Conservation (phyloP, 2,797 vertebrate genomes). For the Rhinogobio ventralis region DNA sequence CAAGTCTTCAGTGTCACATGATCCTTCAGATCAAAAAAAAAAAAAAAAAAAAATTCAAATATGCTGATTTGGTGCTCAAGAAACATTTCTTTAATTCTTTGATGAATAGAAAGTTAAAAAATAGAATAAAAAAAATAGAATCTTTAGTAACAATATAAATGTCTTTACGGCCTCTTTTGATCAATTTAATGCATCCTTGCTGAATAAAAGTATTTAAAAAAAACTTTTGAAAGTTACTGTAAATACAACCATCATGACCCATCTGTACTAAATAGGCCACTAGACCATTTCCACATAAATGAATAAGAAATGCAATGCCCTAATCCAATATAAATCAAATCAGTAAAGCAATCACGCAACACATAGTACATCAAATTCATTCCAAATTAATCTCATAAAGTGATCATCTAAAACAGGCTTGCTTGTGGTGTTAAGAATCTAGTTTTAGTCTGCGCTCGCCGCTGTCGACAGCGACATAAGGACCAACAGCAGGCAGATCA, state of each 20-base stretch:
- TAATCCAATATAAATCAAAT: constrained; percentile 30
- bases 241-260: not conserved
- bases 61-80: not conserved
- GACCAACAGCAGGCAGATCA: constrained; percentile 50
- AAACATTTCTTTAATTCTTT: not conserved
- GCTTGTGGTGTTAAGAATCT: constrained; percentile 16
- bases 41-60: not conserved
- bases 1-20: not conserved
- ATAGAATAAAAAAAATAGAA: not conserved
- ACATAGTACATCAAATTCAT: constrained; percentile 1
- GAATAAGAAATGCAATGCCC: not conserved
- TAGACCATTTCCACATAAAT: not conserved
- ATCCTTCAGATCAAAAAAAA: too few species aligned
- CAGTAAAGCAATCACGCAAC: constrained; percentile 5
- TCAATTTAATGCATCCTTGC: not conserved
- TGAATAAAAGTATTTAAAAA: not conserved
- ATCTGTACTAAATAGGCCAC: not conserved
- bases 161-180: not conserved
- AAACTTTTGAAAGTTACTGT: not conserved
- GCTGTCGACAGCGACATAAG: constrained; percentile 41
- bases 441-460: constrained; percentile 31
- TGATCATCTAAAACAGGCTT: constrained; percentile 39
- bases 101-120: not conserved
- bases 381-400: constrained; percentile 38
- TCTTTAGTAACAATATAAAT: not conserved